Percentiles rank a stretch among this genome's conserved stretches.
Evolutionary conservation across 2,888 invertebrate genomes (phyloP).

Genomic region (Allygus modestus): DNA sequence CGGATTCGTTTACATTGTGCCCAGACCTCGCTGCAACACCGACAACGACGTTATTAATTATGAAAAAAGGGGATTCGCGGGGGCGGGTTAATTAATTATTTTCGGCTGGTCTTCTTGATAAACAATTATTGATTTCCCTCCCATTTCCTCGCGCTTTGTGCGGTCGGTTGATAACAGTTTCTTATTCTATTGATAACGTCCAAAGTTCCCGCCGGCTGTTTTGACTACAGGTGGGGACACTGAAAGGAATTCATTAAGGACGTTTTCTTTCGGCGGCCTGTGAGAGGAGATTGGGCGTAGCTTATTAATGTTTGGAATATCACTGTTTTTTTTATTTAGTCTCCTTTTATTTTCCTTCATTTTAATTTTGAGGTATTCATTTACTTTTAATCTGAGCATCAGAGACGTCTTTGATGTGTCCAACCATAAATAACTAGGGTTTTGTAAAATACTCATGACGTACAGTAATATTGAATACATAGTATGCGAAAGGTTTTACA

Average conservation of each 20-base stretch:
- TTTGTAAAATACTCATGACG: too few species aligned
- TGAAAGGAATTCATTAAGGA: conserved; percentile 54
- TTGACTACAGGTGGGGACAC: conserved; percentile 51
- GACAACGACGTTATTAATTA: conserved; percentile 63
- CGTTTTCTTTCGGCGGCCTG: conserved; percentile 39
- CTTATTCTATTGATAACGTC: conserved; percentile 35
- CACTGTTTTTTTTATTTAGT: not conserved
- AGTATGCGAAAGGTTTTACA: too few species aligned
- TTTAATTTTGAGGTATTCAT: not conserved
- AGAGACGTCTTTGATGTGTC: not conserved
- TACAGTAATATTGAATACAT: too few species aligned
- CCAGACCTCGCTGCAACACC: conserved; percentile 13
- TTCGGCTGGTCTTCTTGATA: conserved; percentile 55
- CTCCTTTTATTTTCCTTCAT: not conserved
- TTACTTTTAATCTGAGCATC: not conserved
- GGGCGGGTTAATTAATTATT: conserved; percentile 63
- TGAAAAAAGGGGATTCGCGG: conserved; percentile 60
- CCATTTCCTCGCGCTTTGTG: conserved; percentile 55
- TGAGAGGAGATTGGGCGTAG: conserved; percentile 20
- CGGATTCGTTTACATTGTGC: conserved; percentile 62
- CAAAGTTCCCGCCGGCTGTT: conserved; percentile 34
- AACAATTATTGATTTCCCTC: conserved; percentile 62
- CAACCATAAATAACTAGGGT: too few species aligned
- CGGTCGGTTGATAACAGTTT: conserved; percentile 39
- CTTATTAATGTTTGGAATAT: conserved; percentile 26